Evolutionary conservation across 92 coral and sea anemone species (phyloP), one percentile per base, ranked within the genome.

Genomic region (Nematostella vectensis): DNA sequence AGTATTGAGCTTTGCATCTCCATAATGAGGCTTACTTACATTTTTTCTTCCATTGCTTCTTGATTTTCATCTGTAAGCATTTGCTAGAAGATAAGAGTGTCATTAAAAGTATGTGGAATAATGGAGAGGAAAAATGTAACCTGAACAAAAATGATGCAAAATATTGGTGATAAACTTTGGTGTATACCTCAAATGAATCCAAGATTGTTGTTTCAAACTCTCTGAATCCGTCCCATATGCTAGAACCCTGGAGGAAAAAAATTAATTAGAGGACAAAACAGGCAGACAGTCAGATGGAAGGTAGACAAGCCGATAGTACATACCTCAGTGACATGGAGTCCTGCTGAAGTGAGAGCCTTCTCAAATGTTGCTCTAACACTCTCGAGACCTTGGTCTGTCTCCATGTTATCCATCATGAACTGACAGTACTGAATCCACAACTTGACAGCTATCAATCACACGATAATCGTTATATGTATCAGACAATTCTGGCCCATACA

Each of bases 271-370:
- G 25, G n/a, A 50, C 24, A 25, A n/a, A 22, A 53, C 31, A 53
- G 27, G 18, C 58, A 24, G 29, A 3, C 25, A 50, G 27, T 17
- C 25, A 50, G 3, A 24, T 50, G 57, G 3, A 3, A 3, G 13
- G 3, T 24, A 50, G 29, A n/a, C n/a, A n/a, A n/a, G n/a, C n/a
- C n/a, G n/a, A n/a, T n/a, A n/a, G n/a, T n/a, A n/a, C n/a, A n/a
- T 71, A 93, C 99, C 96, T 93, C 99, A 9, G 99, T 93, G 18
- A 93, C 81, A 59, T 93, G 99, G 29, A 93, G 78, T 19, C 99
- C 99, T 15, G 89, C 85, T 8, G 94, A 71, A 58, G 74, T 82
- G 27, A 93, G 64, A 31, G 99, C 96, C 73, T 79, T 87, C 60
- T 93, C 99, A 82, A 93, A 93, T 4, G 65, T 79, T 61, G 78